Conservation (phyloP, 2,888 invertebrate genomes). For the Zonitis immaculata region DNA sequence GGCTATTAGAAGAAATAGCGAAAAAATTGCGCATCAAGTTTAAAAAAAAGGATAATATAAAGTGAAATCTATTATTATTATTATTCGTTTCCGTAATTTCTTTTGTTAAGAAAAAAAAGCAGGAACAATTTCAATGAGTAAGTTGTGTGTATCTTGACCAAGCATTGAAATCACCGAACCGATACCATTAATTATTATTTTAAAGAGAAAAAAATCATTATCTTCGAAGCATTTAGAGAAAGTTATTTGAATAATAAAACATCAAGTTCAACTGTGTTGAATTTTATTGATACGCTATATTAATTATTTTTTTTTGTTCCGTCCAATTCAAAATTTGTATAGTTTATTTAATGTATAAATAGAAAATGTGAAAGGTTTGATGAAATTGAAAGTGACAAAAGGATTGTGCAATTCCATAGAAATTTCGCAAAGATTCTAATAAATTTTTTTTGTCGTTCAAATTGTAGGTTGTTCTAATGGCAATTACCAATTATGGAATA, state of each 20-base stretch:
- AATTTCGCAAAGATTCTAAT: no score
- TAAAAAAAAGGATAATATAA: not conserved
- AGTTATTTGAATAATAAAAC: not conserved
- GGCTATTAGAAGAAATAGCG: not conserved
- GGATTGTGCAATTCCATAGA: no score
- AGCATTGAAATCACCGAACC: not conserved
- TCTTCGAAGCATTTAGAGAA: not conserved
- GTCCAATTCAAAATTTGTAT: no score
- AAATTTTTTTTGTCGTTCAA: no score
- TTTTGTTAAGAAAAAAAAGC: not conserved
- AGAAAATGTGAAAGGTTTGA: no score
- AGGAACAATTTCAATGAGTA: not conserved
- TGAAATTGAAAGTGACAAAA: no score
- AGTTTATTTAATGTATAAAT: no score
- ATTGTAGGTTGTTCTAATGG: slow-evolving; percentile 8
- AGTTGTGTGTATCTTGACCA: not conserved
- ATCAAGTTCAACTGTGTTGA: not conserved
- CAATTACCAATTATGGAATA: slow-evolving; percentile 8
- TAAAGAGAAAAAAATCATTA: no score
- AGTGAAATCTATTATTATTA: not conserved
- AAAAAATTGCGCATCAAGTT: not conserved
- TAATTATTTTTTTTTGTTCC: no score
- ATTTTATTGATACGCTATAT: no score
- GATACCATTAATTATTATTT: not conserved
- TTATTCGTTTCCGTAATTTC: not conserved